These are phyloP conservation scores for Mungos mungo DNA, from an alignment of 2,113 vertebrate species.

Conservation along the genomic window DNA sequence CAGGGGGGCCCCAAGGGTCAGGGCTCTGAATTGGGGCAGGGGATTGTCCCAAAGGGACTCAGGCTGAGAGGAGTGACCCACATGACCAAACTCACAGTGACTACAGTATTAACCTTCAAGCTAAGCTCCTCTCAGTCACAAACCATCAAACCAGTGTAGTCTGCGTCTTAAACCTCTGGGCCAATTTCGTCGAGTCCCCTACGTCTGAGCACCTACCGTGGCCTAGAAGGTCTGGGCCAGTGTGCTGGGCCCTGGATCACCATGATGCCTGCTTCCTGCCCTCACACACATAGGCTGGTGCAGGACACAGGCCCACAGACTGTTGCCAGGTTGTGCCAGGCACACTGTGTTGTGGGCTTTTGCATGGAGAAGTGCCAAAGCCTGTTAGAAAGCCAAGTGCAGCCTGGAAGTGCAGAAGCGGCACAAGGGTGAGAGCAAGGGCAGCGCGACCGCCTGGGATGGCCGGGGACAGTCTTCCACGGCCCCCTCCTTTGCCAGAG, in stretches of 20 bases:
- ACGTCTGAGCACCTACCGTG: background rate
- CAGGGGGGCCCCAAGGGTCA: background rate
- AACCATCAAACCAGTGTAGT: background rate
- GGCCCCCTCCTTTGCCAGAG: background rate
- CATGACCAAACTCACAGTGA: background rate
- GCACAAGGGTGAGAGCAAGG: background rate
- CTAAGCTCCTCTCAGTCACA: background rate
- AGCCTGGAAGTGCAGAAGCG: background rate
- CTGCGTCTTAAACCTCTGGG: background rate
- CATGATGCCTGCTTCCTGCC: background rate
- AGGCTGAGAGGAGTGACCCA: background rate
- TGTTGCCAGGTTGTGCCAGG: background rate
- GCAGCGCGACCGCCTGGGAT: background rate
- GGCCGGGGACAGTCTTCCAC: too few relatives aligned
- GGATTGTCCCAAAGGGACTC: background rate
- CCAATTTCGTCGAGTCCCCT: background rate
- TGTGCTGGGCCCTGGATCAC: background rate
- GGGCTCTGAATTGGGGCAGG: background rate
- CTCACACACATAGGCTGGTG: background rate
- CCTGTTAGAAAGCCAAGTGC: background rate
- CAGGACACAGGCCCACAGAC: background rate
- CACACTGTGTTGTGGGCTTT: background rate
- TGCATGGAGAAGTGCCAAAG: background rate
- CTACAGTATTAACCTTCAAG: background rate
- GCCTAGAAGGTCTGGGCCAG: background rate